Conservation (phyloP, 1,140 invertebrate species). For the Cyclina sinensis region DNA sequence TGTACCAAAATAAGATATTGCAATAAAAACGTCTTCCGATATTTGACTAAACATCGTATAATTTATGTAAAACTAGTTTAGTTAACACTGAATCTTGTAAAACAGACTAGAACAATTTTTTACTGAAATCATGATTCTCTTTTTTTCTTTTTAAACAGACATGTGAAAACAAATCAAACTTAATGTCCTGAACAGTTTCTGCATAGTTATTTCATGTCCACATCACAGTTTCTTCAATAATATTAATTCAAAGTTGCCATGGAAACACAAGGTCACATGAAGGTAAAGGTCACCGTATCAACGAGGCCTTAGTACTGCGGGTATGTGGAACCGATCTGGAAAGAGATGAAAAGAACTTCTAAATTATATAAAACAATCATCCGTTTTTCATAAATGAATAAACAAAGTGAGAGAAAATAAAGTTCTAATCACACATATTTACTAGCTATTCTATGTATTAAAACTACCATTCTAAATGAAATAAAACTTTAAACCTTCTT, state of each 20-base stretch:
- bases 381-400: too few relatives aligned
- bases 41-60: background rate
- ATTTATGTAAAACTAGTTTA: background rate
- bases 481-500: background rate
- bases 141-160: slow-evolving; percentile 4
- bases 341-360: slow-evolving; percentile 8
- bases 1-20: background rate
- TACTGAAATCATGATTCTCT: slow-evolving; percentile 37
- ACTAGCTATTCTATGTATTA: background rate
- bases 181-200: slow-evolving; percentile 47
- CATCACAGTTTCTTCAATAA: slow-evolving; percentile 43
- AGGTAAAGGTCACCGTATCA: slow-evolving; percentile 62
- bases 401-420: too few relatives aligned
- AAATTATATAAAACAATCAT: too few relatives aligned
- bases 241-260: background rate
- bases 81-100: background rate
- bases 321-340: slow-evolving; percentile 68
- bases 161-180: slow-evolving; percentile 36
- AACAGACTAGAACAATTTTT: slow-evolving; percentile 35
- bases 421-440: too few relatives aligned
- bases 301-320: slow-evolving; percentile 69
- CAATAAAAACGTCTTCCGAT: background rate
- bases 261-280: slow-evolving; percentile 3
- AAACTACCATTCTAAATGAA: background rate
- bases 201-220: slow-evolving; percentile 21